Conservation (phyloP, 1,140 invertebrate species). For the Thaumetopoea pityocampa region DNA sequence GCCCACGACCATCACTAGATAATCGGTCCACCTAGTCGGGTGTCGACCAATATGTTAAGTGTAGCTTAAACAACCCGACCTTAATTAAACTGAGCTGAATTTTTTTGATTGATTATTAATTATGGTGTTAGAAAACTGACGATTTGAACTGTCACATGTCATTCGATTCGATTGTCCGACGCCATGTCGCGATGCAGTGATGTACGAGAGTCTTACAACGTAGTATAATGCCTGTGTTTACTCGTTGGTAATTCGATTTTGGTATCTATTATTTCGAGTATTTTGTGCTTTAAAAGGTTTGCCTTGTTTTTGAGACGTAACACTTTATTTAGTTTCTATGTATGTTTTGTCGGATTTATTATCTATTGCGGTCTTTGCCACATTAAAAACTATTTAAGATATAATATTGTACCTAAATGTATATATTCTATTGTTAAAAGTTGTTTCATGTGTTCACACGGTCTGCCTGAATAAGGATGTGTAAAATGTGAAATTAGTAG, state of each 20-base stretch:
- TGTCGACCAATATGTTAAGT: not conserved
- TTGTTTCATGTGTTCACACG: slow-evolving; percentile 32
- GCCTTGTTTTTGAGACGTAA: slow-evolving; percentile 24
- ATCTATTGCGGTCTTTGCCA: slow-evolving; percentile 33
- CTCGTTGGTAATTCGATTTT: too few species aligned
- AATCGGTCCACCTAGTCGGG: too few species aligned
- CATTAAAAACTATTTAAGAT: slow-evolving; percentile 19
- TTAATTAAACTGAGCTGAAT: not conserved
- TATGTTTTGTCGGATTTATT: slow-evolving; percentile 23
- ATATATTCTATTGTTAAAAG: slow-evolving; percentile 26
- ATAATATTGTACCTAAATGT: slow-evolving; percentile 24
- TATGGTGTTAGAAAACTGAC: too few species aligned
- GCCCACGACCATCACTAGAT: too few species aligned
- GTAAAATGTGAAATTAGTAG: slow-evolving; percentile 16
- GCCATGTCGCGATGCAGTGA: too few species aligned
- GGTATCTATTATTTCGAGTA: slow-evolving; percentile 22
- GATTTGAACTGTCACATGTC: too few species aligned
- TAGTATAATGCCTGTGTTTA: too few species aligned
- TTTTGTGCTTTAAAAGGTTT: slow-evolving; percentile 17
- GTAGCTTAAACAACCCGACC: not conserved
- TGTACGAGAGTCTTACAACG: too few species aligned
- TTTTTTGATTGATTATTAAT: too few species aligned
- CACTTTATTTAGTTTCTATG: slow-evolving; percentile 22
- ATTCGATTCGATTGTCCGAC: too few species aligned
- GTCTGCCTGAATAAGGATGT: slow-evolving; percentile 21